A percentile compares a stretch with the other conserved stretches of the same genome.
Evolutionary conservation across 1,140 invertebrate genomes (phyloP).

Genomic region (Drosophila repleta): DNA sequence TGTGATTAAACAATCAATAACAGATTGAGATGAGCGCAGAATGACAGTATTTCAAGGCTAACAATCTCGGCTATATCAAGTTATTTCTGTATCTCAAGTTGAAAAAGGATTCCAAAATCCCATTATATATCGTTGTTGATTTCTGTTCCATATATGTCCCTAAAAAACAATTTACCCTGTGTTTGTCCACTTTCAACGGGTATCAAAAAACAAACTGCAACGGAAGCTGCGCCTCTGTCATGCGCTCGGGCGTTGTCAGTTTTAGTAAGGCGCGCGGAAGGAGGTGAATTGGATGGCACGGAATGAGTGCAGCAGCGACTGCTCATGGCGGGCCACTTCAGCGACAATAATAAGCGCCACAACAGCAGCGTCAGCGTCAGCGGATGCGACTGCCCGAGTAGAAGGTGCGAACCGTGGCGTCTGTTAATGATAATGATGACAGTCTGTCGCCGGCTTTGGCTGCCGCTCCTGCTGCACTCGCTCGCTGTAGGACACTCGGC

Average conservation of each 20-base stretch:
- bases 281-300: neutral
- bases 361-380: conserved; percentile 38
- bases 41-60: too few species aligned
- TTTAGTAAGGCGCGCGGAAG: conserved; percentile 26
- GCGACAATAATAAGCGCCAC: conserved; percentile 73
- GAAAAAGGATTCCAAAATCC: too few species aligned
- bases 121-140: too few species aligned
- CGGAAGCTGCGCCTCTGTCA: conserved; percentile 67
- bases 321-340: conserved; percentile 77
- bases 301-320: conserved; percentile 36
- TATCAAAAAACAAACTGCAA: conserved; percentile 68
- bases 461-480: conserved; percentile 50
- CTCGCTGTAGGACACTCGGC: conserved; percentile 70
- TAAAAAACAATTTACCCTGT: neutral
- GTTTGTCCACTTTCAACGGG: neutral
- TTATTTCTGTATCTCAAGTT: too few species aligned
- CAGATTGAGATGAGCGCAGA: too few species aligned
- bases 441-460: conserved; percentile 68
- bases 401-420: conserved; percentile 68
- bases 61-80: too few species aligned
- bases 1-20: too few species aligned
- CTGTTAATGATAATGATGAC: conserved; percentile 81
- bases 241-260: conserved; percentile 55
- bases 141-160: neutral
- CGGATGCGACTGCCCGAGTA: neutral